phyloP scores from a whole-genome alignment of 2,888 invertebrate species.

The Oxystoma pomonae region DNA sequence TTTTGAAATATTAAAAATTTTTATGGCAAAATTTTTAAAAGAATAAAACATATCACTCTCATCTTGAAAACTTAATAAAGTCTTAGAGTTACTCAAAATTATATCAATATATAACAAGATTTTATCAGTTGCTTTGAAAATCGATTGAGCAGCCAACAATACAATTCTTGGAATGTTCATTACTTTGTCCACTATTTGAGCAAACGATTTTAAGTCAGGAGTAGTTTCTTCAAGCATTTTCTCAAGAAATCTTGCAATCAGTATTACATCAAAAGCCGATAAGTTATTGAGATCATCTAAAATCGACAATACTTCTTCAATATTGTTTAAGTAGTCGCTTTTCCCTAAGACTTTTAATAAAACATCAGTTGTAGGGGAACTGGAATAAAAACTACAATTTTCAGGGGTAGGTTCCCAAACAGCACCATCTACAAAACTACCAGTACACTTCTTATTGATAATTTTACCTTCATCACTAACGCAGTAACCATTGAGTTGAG shows the following conservation, averaged over 20 bases:
- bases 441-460: constrained; percentile 53
- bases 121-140: constrained; percentile 30
- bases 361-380: constrained; percentile 8
- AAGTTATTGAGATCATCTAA: constrained; percentile 9
- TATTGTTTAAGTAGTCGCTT: neutral
- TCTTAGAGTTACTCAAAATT: constrained; percentile 22
- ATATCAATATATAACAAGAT: constrained; percentile 30
- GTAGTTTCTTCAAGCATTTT: constrained; percentile 8
- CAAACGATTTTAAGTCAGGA: constrained; percentile 13
- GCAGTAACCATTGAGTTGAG: constrained; percentile 42
- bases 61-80: constrained; percentile 2
- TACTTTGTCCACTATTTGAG: constrained; percentile 18
- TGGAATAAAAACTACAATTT: constrained; percentile 22
- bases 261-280: constrained; percentile 19
- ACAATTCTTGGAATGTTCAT: constrained; percentile 22
- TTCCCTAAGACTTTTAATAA: neutral
- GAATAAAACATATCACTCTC: constrained; percentile 6
- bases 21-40: constrained; percentile 15
- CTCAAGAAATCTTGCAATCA: constrained; percentile 23
- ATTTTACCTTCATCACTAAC: constrained; percentile 55
- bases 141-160: constrained; percentile 26
- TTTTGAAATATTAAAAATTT: constrained; percentile 9
- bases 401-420: constrained; percentile 48
- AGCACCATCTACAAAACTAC: constrained; percentile 55
- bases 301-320: neutral